A percentile compares a stretch with the other conserved stretches of the same genome.
Evolutionary conservation across 1,140 invertebrate species (phyloP).

Genomic region (Lepidurus arcticus): DNA sequence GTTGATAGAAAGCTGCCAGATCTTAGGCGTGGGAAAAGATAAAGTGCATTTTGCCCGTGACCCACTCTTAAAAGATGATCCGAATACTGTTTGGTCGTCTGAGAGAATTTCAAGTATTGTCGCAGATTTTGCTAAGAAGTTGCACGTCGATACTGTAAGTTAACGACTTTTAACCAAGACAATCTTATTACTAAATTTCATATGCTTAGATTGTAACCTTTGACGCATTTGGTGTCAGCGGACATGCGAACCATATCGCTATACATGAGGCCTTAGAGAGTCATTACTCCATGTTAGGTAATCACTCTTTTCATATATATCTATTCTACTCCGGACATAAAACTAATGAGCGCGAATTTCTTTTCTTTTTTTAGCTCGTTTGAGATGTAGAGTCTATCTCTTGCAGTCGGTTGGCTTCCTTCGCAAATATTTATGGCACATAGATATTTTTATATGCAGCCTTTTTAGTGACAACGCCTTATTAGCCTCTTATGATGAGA

Average conservation of each 20-base stretch:
- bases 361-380: conserved; percentile 44
- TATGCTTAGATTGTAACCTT: conserved; percentile 69
- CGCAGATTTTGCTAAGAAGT: conserved; percentile 60
- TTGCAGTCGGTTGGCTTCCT: conserved; percentile 76
- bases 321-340: not conserved
- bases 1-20: conserved; percentile 66
- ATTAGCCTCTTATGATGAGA: conserved; percentile 45
- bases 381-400: conserved; percentile 71
- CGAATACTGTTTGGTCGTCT: conserved; percentile 64
- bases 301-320: not conserved
- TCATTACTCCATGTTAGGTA: conserved; percentile 27
- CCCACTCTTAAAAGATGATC: conserved; percentile 67
- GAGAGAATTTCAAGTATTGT: conserved; percentile 65
- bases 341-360: not conserved
- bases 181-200: conserved; percentile 26
- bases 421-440: conserved; percentile 76
- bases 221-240: conserved; percentile 81
- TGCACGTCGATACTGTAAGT: conserved; percentile 64
- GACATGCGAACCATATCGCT: conserved; percentile 81
- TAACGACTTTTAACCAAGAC: not conserved
- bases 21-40: conserved; percentile 66
- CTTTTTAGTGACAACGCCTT: conserved; percentile 67
- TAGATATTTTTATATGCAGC: conserved; percentile 74
- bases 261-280: conserved; percentile 58
- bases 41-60: conserved; percentile 47